A percentile compares a stretch with the other conserved stretches of the same genome.
Evolutionary conservation across 2,113 vertebrate species (phyloP).

Genomic region (Ochotona princeps): DNA sequence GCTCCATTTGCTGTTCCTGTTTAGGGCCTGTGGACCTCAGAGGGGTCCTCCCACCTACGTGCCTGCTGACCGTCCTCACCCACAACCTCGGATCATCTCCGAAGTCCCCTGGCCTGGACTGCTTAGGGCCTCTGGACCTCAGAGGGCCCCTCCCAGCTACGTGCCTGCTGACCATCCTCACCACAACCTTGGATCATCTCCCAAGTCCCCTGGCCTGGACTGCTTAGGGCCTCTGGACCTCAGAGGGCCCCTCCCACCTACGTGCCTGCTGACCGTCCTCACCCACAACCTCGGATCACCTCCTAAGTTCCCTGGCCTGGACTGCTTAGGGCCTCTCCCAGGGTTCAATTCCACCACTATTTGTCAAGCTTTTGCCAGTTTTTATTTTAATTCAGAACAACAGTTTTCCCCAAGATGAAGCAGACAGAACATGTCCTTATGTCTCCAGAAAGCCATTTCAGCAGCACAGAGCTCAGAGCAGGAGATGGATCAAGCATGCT

Average conservation of each 20-base stretch:
- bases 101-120: background rate
- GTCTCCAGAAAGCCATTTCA: slow-evolving; percentile 37
- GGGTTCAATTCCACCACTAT: slow-evolving; percentile 8
- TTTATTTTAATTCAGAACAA: slow-evolving; percentile 17
- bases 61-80: too few species aligned
- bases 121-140: background rate
- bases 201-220: background rate
- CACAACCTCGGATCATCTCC: background rate
- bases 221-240: background rate
- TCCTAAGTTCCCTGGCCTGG: background rate
- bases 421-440: slow-evolving; percentile 32
- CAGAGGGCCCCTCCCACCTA: background rate
- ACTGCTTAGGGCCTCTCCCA: accelerated
- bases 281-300: background rate
- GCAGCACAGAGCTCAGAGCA: background rate
- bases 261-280: too few species aligned
- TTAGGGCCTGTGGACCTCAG: background rate
- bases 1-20: slow-evolving; percentile 38
- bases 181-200: background rate
- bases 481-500: background rate
- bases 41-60: background rate
- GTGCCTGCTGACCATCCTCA: too few species aligned
- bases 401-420: background rate
- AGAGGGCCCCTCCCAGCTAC: background rate
- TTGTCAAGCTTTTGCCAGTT: slow-evolving; percentile 12